A percentile compares a stretch with the other conserved stretches of the same genome.
Conservation (phyloP, 2,888 invertebrate genomes). For the Athalia cordata region DNA sequence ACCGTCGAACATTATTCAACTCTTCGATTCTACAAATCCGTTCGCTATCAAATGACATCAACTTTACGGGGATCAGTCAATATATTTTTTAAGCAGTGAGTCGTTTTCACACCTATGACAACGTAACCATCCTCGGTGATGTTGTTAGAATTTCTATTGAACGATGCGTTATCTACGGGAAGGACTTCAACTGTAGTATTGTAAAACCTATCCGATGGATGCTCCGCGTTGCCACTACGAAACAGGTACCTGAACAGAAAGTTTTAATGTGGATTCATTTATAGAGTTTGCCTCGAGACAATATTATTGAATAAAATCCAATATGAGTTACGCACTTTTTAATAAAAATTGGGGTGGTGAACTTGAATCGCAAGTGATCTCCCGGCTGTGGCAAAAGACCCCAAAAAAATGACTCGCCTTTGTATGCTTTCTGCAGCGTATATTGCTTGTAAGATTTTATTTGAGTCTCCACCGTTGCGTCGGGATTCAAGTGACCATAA, state of each 20-base stretch:
- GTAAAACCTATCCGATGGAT: slow-evolving; percentile 90
- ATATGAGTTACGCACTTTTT: slow-evolving; percentile 77
- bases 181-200: slow-evolving; percentile 90
- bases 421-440: slow-evolving; percentile 87
- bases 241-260: slow-evolving; percentile 82
- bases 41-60: no score
- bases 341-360: slow-evolving; percentile 82
- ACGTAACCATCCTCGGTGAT: slow-evolving; percentile 82
- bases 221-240: slow-evolving; percentile 92
- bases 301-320: neutral
- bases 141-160: slow-evolving; percentile 76
- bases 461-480: slow-evolving; percentile 81
- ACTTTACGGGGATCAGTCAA: no score
- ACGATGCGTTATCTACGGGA: slow-evolving; percentile 74
- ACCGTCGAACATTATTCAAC: no score
- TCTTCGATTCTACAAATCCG: no score
- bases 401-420: slow-evolving; percentile 94
- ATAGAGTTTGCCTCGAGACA: neutral
- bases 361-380: slow-evolving; percentile 87
- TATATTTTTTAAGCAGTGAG: no score
- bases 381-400: slow-evolving; percentile 89
- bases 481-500: slow-evolving; percentile 87
- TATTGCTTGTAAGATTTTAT: slow-evolving; percentile 89
- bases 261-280: slow-evolving; percentile 35
- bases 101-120: slow-evolving; percentile 77